Evolutionary conservation across 1,140 invertebrate genomes (phyloP).

Genomic region (Bombus consobrinus): DNA sequence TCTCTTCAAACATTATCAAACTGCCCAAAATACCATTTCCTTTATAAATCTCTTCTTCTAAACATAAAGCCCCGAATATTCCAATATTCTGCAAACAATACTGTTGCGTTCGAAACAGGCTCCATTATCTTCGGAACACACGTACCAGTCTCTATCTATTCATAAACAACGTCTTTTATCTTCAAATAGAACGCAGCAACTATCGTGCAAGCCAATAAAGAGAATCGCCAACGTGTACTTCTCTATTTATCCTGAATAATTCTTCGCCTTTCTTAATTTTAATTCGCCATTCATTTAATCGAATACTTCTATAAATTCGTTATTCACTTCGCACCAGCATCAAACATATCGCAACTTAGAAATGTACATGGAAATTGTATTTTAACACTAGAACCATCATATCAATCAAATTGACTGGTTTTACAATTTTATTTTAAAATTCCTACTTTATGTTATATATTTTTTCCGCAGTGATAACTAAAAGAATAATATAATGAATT

Average conservation of each 20-base stretch:
- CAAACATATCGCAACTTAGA: not conserved
- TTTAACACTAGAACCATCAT: too few species aligned
- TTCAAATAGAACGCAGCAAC: not conserved
- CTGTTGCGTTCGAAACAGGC: not conserved
- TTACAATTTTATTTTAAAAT: too few species aligned
- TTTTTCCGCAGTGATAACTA: too few species aligned
- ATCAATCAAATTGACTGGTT: too few species aligned
- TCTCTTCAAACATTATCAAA: not conserved
- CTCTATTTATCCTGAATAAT: not conserved
- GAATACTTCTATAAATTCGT: not conserved
- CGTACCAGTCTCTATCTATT: not conserved
- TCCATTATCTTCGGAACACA: not conserved
- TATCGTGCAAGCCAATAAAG: not conserved
- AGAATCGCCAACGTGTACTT: not conserved
- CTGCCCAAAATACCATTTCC: not conserved
- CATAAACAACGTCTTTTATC: conserved; percentile 9
- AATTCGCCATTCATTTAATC: too few species aligned
- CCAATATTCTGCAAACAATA: not conserved
- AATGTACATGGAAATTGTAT: too few species aligned
- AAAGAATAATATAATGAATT: too few species aligned
- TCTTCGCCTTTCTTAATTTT: not conserved
- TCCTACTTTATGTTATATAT: too few species aligned
- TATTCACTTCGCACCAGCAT: not conserved
- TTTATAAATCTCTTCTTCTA: not conserved
- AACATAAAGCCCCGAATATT: not conserved